phyloP scores from a whole-genome alignment of 2,797 vertebrate genomes.

The Amazonetta brasiliensis region DNA sequence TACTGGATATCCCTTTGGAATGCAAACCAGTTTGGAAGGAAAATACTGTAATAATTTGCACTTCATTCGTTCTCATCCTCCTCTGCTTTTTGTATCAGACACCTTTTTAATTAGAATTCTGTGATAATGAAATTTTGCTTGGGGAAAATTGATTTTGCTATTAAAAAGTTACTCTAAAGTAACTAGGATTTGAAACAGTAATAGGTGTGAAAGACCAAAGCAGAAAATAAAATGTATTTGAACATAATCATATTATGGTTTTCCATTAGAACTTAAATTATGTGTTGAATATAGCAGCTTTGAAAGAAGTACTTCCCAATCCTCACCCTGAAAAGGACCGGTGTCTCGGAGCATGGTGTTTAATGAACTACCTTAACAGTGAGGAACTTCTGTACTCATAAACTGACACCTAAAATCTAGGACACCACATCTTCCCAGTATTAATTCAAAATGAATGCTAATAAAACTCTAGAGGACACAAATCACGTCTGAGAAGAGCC shows the following conservation, averaged over 20 bases:
- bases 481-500: neutral
- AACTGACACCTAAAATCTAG: neutral
- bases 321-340: neutral
- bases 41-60: neutral
- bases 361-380: neutral
- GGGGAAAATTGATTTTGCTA: neutral
- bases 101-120: neutral
- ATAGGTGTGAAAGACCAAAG: neutral
- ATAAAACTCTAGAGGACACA: neutral
- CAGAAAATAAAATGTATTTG: neutral
- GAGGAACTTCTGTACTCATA: neutral
- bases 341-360: neutral
- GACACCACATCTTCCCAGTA: neutral
- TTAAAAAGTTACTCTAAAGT: slow-evolving; percentile 14
- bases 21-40: neutral
- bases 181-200: neutral
- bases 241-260: neutral
- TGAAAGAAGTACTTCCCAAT: neutral
- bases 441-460: neutral
- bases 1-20: neutral
- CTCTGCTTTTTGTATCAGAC: neutral
- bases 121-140: neutral
- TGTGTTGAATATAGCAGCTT: neutral
- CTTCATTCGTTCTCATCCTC: neutral
- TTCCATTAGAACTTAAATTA: neutral